Evolutionary conservation across 2,888 invertebrate species (phyloP).

Genomic region (Drosophila quinaria): DNA sequence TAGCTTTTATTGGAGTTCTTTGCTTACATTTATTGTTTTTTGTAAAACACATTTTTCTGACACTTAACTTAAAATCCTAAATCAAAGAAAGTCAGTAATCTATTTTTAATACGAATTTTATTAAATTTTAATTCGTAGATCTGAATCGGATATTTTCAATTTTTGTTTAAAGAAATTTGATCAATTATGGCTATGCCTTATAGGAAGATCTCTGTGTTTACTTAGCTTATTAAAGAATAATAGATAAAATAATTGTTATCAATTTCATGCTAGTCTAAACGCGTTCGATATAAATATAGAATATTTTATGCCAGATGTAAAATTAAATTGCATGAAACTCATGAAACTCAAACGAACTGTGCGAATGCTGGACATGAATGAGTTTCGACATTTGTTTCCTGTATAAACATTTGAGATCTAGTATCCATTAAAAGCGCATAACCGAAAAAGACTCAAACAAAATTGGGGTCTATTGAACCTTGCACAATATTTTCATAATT

Average conservation of each 20-base stretch:
- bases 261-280: neutral
- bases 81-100: too few relatives aligned
- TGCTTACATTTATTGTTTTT: too few relatives aligned
- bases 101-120: too few relatives aligned
- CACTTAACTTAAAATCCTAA: too few relatives aligned
- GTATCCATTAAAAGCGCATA: slow-evolving; percentile 41
- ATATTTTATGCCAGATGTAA: neutral
- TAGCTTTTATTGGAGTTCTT: too few relatives aligned
- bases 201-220: neutral
- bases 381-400: slow-evolving; percentile 43
- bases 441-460: slow-evolving; percentile 53
- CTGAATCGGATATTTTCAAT: too few relatives aligned
- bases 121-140: too few relatives aligned
- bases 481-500: slow-evolving; percentile 80
- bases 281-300: neutral
- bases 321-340: neutral
- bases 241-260: neutral
- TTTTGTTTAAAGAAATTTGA: too few relatives aligned
- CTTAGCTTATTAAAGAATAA: neutral
- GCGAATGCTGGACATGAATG: slow-evolving; percentile 16
- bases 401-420: slow-evolving; percentile 12
- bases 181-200: too few relatives aligned
- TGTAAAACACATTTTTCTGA: too few relatives aligned
- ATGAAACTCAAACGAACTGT: slow-evolving; percentile 7
- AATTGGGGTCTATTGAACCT: slow-evolving; percentile 76